Evolutionary conservation across 2,797 vertebrate species (phyloP).

Genomic region (Martes flavigula): DNA sequence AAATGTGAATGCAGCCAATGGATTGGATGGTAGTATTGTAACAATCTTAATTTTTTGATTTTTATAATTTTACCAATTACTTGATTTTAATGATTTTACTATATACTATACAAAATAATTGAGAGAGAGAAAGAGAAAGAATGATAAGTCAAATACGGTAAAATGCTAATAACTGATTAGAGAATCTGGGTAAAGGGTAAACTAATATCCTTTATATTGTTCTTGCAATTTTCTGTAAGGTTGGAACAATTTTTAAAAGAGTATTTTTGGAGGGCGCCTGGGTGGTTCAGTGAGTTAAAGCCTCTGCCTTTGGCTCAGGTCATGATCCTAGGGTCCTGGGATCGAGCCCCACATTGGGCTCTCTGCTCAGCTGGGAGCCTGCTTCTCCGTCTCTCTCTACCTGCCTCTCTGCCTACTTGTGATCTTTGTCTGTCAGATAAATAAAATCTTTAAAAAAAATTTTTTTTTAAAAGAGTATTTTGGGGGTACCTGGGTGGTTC

Average conservation of each 20-base stretch:
- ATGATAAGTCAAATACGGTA: background rate
- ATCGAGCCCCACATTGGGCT: no score
- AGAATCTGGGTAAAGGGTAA: background rate
- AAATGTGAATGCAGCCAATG: background rate
- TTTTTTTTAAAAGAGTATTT: no score
- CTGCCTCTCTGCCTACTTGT: no score
- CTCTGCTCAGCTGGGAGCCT: no score
- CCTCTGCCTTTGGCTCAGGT: no score
- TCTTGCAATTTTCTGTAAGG: background rate
- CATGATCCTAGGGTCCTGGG: no score
- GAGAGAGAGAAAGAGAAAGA: background rate
- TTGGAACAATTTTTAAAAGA: background rate
- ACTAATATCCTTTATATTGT: background rate
- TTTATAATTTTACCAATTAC: background rate
- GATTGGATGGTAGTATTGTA: background rate
- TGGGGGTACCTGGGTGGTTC: no score
- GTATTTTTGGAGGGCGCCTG: no score
- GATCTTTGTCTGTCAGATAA: no score
- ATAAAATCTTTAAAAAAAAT: no score
- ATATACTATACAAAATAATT: background rate
- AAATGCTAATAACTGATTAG: background rate
- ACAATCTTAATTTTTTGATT: background rate
- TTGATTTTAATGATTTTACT: background rate
- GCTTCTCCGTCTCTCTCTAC: no score
- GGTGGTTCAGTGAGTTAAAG: no score